Percentiles rank a stretch among this genome's conserved stretches.
Conservation (phyloP, 92 coral and sea anemone genomes). For the Phenganax stokvisi region DNA sequence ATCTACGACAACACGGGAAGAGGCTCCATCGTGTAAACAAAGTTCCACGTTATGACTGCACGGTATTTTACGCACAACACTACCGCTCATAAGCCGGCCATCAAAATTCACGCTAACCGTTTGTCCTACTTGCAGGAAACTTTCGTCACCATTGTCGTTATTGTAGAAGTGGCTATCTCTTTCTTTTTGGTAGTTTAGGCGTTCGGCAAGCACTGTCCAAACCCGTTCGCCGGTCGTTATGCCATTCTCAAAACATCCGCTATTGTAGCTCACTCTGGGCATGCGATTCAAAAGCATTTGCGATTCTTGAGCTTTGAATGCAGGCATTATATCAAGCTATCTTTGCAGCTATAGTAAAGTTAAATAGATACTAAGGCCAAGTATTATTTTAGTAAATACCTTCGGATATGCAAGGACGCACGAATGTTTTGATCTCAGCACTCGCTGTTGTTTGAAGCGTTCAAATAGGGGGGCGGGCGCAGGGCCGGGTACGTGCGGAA, state of each 20-base stretch:
- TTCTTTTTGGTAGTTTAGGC: not conserved
- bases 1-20: not conserved
- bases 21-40: slow-evolving; percentile 20
- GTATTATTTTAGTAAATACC: not conserved
- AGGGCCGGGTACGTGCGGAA: not conserved
- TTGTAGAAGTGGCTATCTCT: not conserved
- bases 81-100: slow-evolving; percentile 16
- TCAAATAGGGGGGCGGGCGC: slow-evolving; percentile 14
- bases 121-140: not conserved
- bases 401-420: slow-evolving; percentile 1
- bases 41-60: slow-evolving; percentile 9
- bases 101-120: slow-evolving; percentile 1
- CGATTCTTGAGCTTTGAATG: not conserved
- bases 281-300: slow-evolving; percentile 16
- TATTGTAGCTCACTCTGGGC: not conserved
- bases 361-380: not conserved
- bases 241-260: slow-evolving; percentile 10
- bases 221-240: slow-evolving; percentile 33
- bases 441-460: slow-evolving; percentile 22
- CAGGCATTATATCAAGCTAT: slow-evolving; percentile 4
- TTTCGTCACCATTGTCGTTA: not conserved
- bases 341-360: slow-evolving; percentile 5
- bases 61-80: not conserved
- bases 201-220: slow-evolving; percentile 8
- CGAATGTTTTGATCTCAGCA: slow-evolving; percentile 1